phyloP scores from a whole-genome alignment of 2,797 vertebrate species.

The Hyperoplus lanceolatus region DNA sequence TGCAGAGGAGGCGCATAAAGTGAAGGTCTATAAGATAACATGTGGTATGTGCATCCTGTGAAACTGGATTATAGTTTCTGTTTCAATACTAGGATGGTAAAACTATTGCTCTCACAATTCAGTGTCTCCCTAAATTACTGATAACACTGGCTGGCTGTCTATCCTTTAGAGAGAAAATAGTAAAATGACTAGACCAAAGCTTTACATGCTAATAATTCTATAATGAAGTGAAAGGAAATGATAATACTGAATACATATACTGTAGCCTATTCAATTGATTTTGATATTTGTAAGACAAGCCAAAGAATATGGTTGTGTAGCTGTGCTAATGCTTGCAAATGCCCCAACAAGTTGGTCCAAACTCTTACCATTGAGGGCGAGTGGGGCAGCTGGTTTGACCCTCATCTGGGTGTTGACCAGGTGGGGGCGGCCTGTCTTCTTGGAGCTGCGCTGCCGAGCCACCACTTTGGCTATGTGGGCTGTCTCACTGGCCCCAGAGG shows the following conservation, averaged over 20 bases:
- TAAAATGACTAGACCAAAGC: background rate
- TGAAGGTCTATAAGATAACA: slow-evolving; percentile 14
- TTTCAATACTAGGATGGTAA: slow-evolving; percentile 8
- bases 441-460: slow-evolving; percentile 92
- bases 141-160: background rate
- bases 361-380: slow-evolving; percentile 88
- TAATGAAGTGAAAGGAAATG: background rate
- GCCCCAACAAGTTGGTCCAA: accelerated
- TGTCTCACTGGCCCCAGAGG: slow-evolving; percentile 86
- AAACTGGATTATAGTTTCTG: slow-evolving; percentile 17
- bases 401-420: slow-evolving; percentile 96
- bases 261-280: background rate
- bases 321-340: background rate
- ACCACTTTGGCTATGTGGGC: slow-evolving; percentile 89
- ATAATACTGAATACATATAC: background rate
- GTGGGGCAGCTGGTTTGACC: slow-evolving; percentile 88
- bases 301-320: background rate
- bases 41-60: slow-evolving; percentile 15
- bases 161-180: background rate
- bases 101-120: background rate
- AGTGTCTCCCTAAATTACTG: background rate
- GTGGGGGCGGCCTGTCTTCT: slow-evolving; percentile 88
- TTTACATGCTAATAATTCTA: background rate
- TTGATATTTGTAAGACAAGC: background rate
- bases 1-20: background rate